Conservation (phyloP, 2,797 vertebrate genomes). For the Mallotus villosus region DNA sequence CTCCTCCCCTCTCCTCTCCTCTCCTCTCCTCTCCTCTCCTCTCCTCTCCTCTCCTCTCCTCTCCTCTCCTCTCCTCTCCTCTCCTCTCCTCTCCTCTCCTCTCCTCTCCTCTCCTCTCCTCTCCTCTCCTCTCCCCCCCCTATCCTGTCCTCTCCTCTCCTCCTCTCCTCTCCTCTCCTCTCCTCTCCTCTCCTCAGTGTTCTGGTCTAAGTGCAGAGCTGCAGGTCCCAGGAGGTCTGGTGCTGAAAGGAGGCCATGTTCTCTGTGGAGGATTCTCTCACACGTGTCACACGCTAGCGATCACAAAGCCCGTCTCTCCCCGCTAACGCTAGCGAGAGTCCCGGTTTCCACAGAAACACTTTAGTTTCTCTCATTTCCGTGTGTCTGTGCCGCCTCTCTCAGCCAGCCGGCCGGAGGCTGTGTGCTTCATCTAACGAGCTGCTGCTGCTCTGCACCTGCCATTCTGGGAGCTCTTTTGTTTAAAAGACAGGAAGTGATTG, state of each 20-base stretch:
- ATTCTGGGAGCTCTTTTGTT: slow-evolving; percentile 44
- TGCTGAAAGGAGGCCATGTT: slow-evolving; percentile 24
- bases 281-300: neutral
- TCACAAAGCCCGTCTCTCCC: too few species aligned
- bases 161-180: neutral
- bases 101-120: too few species aligned
- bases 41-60: neutral
- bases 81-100: too few species aligned
- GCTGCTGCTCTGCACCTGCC: neutral
- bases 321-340: too few species aligned
- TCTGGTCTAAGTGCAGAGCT: slow-evolving; percentile 1
- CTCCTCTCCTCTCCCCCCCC: neutral
- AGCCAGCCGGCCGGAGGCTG: neutral
- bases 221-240: neutral
- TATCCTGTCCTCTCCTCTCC: neutral
- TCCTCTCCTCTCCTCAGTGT: neutral
- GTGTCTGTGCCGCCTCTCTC: neutral
- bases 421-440: neutral
- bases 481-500: slow-evolving; percentile 67
- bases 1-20: neutral
- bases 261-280: slow-evolving; percentile 9
- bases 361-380: neutral
- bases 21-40: neutral
- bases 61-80: too few species aligned
- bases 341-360: too few species aligned